phyloP scores from a whole-genome alignment of 1,140 invertebrate genomes.

The Sminthurides bifidus region DNA sequence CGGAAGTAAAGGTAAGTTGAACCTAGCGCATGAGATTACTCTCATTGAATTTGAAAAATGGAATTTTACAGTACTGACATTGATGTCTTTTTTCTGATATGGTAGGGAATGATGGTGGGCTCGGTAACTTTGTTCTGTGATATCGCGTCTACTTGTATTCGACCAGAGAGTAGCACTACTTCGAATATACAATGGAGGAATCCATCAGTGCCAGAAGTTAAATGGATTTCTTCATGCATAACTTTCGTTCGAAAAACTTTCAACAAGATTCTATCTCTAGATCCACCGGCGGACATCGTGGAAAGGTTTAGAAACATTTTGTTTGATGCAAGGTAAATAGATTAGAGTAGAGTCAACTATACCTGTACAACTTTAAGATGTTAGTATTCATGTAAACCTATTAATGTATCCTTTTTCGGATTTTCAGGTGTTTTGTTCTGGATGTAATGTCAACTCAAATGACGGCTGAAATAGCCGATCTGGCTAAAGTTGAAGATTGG shows the following conservation, averaged over 20 bases:
- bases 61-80: slow-evolving; percentile 1
- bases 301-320: slow-evolving; percentile 71
- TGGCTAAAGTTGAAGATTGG: slow-evolving; percentile 76
- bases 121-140: slow-evolving; percentile 53
- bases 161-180: background rate
- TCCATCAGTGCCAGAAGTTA: slow-evolving; percentile 33
- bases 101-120: slow-evolving; percentile 50
- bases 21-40: background rate
- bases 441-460: slow-evolving; percentile 72
- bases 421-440: slow-evolving; percentile 63
- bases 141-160: slow-evolving; percentile 34
- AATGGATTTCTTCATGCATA: slow-evolving; percentile 68
- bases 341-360: too few species aligned
- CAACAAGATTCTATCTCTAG: slow-evolving; percentile 54
- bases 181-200: slow-evolving; percentile 21
- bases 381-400: too few species aligned
- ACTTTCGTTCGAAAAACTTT: slow-evolving; percentile 57
- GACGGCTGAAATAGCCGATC: slow-evolving; percentile 59
- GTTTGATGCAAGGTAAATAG: slow-evolving; percentile 57
- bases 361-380: too few species aligned
- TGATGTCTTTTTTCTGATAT: slow-evolving; percentile 13
- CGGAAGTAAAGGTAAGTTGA: slow-evolving; percentile 51
- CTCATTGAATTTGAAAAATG: background rate
- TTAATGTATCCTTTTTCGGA: background rate
- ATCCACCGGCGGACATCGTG: slow-evolving; percentile 66